These are phyloP conservation scores for Cecropterus lyciades DNA, from an alignment of 1,140 invertebrate species.

Conservation along the genomic window DNA sequence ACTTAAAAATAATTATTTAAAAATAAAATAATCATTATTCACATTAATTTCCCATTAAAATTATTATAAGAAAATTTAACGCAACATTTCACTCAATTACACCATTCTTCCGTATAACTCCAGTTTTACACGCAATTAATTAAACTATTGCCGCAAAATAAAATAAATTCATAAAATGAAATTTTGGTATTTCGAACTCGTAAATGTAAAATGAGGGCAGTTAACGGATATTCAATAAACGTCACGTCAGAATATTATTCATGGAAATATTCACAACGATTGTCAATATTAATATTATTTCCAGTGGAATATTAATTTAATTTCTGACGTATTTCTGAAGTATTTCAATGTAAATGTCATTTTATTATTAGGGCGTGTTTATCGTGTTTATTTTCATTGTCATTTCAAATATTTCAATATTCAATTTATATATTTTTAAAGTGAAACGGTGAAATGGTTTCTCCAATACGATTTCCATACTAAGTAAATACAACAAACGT, in stretches of 20 bases:
- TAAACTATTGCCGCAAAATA: slow-evolving; percentile 19
- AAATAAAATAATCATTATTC: neutral
- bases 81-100: slow-evolving; percentile 7
- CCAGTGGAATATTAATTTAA: slow-evolving; percentile 21
- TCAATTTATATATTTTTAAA: too few relatives aligned
- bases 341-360: slow-evolving; percentile 16
- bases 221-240: slow-evolving; percentile 33
- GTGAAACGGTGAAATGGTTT: too few relatives aligned
- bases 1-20: too few relatives aligned
- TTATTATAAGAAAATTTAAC: neutral
- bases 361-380: neutral
- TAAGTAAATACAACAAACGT: too few relatives aligned
- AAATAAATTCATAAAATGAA: slow-evolving; percentile 21
- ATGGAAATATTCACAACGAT: slow-evolving; percentile 24
- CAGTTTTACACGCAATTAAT: slow-evolving; percentile 26
- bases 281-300: slow-evolving; percentile 29
- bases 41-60: neutral
- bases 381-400: too few relatives aligned
- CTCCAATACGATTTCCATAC: too few relatives aligned
- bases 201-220: slow-evolving; percentile 31
- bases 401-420: too few relatives aligned
- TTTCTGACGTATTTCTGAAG: neutral
- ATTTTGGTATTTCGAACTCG: slow-evolving; percentile 19
- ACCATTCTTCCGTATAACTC: neutral
- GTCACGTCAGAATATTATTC: slow-evolving; percentile 26